These are phyloP conservation scores for Condylura cristata DNA, from an alignment of 2,113 vertebrate species.

Conservation along the genomic window DNA sequence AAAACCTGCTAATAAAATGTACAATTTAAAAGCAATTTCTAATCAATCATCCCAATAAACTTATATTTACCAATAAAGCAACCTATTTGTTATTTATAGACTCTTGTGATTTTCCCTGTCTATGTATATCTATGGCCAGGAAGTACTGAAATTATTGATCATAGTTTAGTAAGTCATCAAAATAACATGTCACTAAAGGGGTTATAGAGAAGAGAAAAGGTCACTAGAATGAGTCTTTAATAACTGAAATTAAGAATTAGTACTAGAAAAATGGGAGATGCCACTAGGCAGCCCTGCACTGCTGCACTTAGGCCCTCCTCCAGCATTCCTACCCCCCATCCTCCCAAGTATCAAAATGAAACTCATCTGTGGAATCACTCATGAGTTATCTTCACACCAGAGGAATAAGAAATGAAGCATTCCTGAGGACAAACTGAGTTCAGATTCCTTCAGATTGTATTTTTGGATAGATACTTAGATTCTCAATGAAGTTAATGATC, in stretches of 20 bases:
- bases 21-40: constrained; percentile 41
- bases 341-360: neutral
- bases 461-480: neutral
- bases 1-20: neutral
- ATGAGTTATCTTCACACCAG: neutral
- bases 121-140: neutral
- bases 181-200: constrained; percentile 2
- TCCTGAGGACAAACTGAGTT: neutral
- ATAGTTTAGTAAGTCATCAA: neutral
- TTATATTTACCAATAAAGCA: constrained; percentile 44
- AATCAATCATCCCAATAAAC: constrained; percentile 15
- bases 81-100: constrained; percentile 2
- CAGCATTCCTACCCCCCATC: neutral
- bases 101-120: neutral
- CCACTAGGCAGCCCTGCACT: rapidly evolving
- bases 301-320: no score
- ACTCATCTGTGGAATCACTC: neutral
- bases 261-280: neutral
- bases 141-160: neutral
- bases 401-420: neutral
- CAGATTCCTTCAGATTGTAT: neutral
- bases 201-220: constrained; percentile 23
- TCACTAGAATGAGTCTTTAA: constrained; percentile 12
- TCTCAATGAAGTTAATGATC: neutral
- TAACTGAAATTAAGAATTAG: neutral